Evolutionary conservation across 2,888 invertebrate species (phyloP), one percentile per base, ranked within the genome.

Genomic region (Papilio elwesi): DNA sequence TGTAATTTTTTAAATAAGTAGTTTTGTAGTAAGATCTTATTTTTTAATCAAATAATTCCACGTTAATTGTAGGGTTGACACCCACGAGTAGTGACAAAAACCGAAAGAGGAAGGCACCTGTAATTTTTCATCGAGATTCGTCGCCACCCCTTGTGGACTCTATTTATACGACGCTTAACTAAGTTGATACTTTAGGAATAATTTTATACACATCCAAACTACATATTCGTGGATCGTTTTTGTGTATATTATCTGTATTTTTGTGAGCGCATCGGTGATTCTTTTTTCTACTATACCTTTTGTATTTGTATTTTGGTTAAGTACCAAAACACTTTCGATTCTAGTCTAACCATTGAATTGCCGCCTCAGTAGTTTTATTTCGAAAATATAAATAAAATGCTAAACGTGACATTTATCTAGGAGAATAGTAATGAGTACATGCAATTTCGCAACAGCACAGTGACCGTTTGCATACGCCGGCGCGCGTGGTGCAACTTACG

Each of bases 111-210:
- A 49, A 64, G 48, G 72, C 55, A 53, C 64, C 52, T 51, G 72
- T 55, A 73, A 73, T 73, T 68, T 73, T 73, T 73, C 68, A 73
- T 73, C 43, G 57, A 10, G 57, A 16, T 64, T 63, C 64, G 63
- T 64, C 11, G 15, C 64, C 64, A 64, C 72, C 72, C 72, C 43
- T 43, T 53, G 64, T 43, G 63, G 49, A 48, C 64, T 48, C 47
- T n/a, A n/a, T 53, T 66, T 49, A 49, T 72, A 72, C 68, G 16
- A 43, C 68, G 64, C 64, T 16, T 38, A 10, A 26, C n/a, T 36
- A 68, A 64, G 10, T 72, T 68, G 72, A 72, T 72, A 72, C 64
- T 68, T 72, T 52, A 55, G 9, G 6, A 4, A 9, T 43, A 43
- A 43, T 9, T 43, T 43, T 26, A 26, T 26, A 26, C 26, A 26